Evolutionary conservation across 2,113 vertebrate genomes (phyloP), one percentile per base, ranked within the genome.

Genomic region (Corythornis cristatus): DNA sequence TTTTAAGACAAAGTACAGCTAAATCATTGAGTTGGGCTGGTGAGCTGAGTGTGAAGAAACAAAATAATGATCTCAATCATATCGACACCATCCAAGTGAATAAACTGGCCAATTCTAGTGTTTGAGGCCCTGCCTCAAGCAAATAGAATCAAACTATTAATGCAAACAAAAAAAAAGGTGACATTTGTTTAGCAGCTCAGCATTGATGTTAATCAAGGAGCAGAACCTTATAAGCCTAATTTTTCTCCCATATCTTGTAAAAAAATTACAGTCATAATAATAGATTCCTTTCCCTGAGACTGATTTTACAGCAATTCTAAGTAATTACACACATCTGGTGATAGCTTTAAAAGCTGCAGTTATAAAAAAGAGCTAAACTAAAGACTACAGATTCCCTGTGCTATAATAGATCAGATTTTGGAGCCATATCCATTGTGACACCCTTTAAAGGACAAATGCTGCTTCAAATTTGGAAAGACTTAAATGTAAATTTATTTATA

Each of bases 281-380:
- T 62, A 72, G 78, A 95, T 93, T 97, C 92, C 91, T 95, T 91
- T 96, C 89, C 86, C 88, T 79, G 91, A 93, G 86, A 91, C 87
- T 90, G 95, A 92, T 96, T 98, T 96, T 75, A 88, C n/a, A 93
- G 93, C 88, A 97, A 65, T 83, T 96, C 94, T 80, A 96, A 87
- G 85, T 96, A 96, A 96, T 97, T 97, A 90, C 93, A 90, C 81
- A 93, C 89, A 95, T 96, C 87, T 93, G 96, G 84, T 83, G 74
- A 94, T 86, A 95, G 94, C 90, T 96, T 96, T 84, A 86, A 96
- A 97, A 96, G 64, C 80, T 91, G 42, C 79, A 83, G 84, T 78
- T 95, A 62, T 94, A 84, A 96, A 96, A 96, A 93, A 72, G 83
- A 97, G 75, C 84, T 90, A 80, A 73, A 94, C 56, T 75, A 84